These are phyloP conservation scores for Xanthia icteritia DNA, from an alignment of 2,888 invertebrate genomes.

Conservation along the genomic window DNA sequence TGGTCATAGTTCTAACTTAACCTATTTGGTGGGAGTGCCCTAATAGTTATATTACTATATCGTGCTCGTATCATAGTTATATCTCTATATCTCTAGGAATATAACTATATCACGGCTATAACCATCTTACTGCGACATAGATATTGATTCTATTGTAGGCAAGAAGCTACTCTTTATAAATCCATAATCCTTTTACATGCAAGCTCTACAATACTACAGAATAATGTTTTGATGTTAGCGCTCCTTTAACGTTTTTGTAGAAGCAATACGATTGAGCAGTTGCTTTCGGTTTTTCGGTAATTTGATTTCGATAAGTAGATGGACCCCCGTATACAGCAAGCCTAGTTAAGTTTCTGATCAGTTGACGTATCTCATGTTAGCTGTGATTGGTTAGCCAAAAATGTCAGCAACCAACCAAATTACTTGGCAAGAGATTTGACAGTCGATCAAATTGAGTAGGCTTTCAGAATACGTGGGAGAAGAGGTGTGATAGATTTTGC, in stretches of 20 bases:
- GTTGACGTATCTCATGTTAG: background rate
- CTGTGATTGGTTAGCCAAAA: conserved; percentile 1
- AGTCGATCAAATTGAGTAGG: conserved; percentile 6
- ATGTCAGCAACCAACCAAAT: background rate
- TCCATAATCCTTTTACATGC: conserved; percentile 28
- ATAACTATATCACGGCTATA: too few relatives aligned
- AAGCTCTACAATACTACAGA: conserved; percentile 17
- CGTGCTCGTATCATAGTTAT: too few relatives aligned
- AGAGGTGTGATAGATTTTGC: background rate
- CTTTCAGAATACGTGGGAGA: conserved; percentile 20
- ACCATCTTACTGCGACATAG: too few relatives aligned
- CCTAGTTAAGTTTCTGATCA: conserved; percentile 5
- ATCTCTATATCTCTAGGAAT: too few relatives aligned
- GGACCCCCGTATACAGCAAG: conserved; percentile 22
- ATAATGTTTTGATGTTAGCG: conserved; percentile 10
- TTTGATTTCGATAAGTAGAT: conserved; percentile 5
- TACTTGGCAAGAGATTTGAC: background rate
- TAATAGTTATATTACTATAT: too few relatives aligned
- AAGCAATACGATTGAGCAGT: conserved; percentile 21
- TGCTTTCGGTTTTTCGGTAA: conserved; percentile 30
- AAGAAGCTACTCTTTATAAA: conserved; percentile 29
- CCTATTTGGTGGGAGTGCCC: too few relatives aligned
- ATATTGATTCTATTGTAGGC: background rate
- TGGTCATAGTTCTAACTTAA: too few relatives aligned
- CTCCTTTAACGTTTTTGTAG: conserved; percentile 30